These are phyloP conservation scores for Pipa parva DNA, from an alignment of 2,113 vertebrate genomes.

Conservation along the genomic window DNA sequence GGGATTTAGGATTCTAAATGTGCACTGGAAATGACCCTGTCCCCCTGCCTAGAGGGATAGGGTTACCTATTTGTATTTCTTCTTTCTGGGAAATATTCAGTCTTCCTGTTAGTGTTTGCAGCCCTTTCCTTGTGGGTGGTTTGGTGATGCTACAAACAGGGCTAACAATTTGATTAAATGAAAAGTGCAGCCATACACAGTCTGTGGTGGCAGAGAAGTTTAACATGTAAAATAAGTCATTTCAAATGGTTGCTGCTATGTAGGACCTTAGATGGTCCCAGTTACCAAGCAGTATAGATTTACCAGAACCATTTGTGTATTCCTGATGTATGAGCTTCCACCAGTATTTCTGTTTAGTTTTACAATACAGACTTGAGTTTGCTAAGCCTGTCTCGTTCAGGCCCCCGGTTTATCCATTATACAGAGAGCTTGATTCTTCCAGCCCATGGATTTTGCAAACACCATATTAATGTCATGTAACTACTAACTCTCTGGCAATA, in stretches of 20 bases:
- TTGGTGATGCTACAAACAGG: background rate
- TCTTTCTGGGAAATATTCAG: background rate
- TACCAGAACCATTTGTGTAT: background rate
- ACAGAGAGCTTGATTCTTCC: too few species aligned
- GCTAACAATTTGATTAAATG: background rate
- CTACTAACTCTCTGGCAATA: too few species aligned
- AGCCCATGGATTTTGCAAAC: too few species aligned
- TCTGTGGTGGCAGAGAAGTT: background rate
- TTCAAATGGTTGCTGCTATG: background rate
- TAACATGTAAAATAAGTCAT: too few species aligned
- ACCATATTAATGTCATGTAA: too few species aligned
- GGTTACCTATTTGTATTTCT: background rate
- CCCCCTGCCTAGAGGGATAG: background rate
- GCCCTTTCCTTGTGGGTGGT: background rate
- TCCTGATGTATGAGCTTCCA: background rate
- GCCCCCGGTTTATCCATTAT: too few species aligned
- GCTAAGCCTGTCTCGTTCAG: too few species aligned
- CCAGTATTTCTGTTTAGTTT: too few species aligned
- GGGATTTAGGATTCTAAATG: conserved; percentile 29
- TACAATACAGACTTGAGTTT: too few species aligned
- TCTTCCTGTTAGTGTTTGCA: conserved; percentile 12
- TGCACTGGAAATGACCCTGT: conserved; percentile 26
- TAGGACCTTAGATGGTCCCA: background rate
- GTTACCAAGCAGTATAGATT: background rate
- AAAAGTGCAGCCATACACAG: background rate